Percentiles rank a stretch among this genome's conserved stretches.
Evolutionary conservation across 2,797 vertebrate species (phyloP).

Genomic region (Novumbra hubbsi): DNA sequence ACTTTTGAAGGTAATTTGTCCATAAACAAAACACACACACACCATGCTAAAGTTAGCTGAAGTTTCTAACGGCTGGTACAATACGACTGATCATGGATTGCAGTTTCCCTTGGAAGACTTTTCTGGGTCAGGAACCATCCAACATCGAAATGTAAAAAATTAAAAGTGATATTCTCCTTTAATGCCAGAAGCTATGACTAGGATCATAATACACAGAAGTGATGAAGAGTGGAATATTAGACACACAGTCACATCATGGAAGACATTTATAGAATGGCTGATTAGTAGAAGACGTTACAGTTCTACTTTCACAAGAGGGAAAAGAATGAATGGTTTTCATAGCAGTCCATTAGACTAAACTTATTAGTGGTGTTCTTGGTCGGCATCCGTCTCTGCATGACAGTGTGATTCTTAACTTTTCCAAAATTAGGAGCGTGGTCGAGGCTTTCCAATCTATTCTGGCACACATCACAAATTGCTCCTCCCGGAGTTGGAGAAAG

Average conservation of each 20-base stretch:
- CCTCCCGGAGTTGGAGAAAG: slow-evolving; percentile 33
- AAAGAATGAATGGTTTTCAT: background rate
- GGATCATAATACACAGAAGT: background rate
- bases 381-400: background rate
- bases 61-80: too few relatives aligned
- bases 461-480: slow-evolving; percentile 23
- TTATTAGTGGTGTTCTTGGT: background rate
- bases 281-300: background rate
- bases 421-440: background rate
- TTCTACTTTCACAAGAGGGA: background rate
- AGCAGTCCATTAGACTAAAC: background rate
- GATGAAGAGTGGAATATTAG: background rate
- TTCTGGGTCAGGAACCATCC: too few relatives aligned
- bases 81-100: too few relatives aligned
- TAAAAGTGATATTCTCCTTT: too few relatives aligned
- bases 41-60: too few relatives aligned
- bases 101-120: too few relatives aligned
- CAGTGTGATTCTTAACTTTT: slow-evolving; percentile 1
- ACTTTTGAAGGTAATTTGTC: too few relatives aligned
- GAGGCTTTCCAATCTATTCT: slow-evolving; percentile 25
- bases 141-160: too few relatives aligned
- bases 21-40: too few relatives aligned
- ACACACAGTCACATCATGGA: background rate
- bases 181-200: background rate
- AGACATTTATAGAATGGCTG: background rate